Evolutionary conservation across 2,888 invertebrate genomes (phyloP), one percentile per base, ranked within the genome.

Genomic region (Parascotia fuliginaria): DNA sequence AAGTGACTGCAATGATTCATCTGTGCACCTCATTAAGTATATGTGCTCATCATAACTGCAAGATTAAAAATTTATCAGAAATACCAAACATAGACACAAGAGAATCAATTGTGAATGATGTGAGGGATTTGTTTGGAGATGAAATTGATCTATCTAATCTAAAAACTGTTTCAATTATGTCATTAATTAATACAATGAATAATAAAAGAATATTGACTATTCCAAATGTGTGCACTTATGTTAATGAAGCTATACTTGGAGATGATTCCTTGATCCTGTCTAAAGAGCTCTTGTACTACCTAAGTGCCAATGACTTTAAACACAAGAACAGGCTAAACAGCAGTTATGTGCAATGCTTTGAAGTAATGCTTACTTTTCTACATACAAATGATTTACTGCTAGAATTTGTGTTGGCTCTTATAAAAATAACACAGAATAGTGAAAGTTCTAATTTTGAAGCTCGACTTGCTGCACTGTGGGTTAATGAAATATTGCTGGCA

Each of bases 391-490:
- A 92, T 51, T 71, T 94, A 36, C 65, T 95, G 37, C 73, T 91
- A 40, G 73, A 84, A 6, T 85, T 95, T 46, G 73, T 93, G 37
- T 44, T 89, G 55, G 85, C 83, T 41, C 77, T 94, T 9, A 77
- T 93, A 15, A 76, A 84, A 51, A 65, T 92, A 33, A 83, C 91
- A 14, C 77, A 90, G 56, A 70, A 73, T 44, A 73, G 73, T 45
- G 70, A 80, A 37, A 73, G 74, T 42, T 70, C 70, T 16, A 56
- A 65, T 6, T 65, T 78, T 12, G 92, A 75, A 71, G 75, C 85
- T 31, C 67, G 77, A 6, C 73, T 92, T 13, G 92, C 93, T 57
- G 89, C 93, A n/a, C 73, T 93, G 19, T 94, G 94, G 94, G 77
- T 93, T 13, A 87, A 86, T 41, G 84, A 92, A 65, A 91, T 94